These are phyloP conservation scores for Tholera decimalis DNA, from an alignment of 2,888 invertebrate genomes.

Conservation along the genomic window DNA sequence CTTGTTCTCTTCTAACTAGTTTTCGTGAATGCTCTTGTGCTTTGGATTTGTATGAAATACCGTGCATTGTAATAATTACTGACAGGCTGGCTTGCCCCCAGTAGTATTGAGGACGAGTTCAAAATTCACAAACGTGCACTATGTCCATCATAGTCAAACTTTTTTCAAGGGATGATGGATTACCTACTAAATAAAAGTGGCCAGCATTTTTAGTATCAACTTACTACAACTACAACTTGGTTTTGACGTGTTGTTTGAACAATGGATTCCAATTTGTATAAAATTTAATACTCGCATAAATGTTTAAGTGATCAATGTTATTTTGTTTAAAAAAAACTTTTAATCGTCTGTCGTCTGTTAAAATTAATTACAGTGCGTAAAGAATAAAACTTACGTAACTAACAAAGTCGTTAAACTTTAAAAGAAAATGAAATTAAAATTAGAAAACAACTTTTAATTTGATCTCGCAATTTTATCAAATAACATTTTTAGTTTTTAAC, in stretches of 20 bases:
- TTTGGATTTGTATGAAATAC: too few relatives aligned
- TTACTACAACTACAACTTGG: not conserved
- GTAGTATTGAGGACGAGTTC: not conserved
- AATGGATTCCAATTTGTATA: not conserved
- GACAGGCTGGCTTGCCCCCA: not conserved
- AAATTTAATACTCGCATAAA: not conserved
- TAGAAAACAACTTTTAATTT: not conserved
- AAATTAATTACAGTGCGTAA: not conserved
- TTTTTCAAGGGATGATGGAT: constrained; percentile 3
- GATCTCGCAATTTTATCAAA: not conserved
- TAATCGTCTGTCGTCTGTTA: not conserved
- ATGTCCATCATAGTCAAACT: not conserved
- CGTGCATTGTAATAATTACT: constrained; percentile 1
- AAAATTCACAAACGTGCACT: constrained; percentile 12
- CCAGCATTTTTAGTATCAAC: not conserved
- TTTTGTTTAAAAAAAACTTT: too few relatives aligned
- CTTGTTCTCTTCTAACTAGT: too few relatives aligned
- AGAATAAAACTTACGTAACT: not conserved
- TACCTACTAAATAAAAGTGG: constrained; percentile 19
- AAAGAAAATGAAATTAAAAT: not conserved
- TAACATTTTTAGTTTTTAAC: not conserved
- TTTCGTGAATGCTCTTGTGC: too few relatives aligned
- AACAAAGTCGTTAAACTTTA: not conserved
- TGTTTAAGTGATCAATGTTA: too few relatives aligned
- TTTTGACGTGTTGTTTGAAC: not conserved